Percentiles rank a stretch among this genome's conserved stretches.
phyloP scores from a whole-genome alignment of 2,888 invertebrate species.

The Ecdyonurus torrentis region DNA sequence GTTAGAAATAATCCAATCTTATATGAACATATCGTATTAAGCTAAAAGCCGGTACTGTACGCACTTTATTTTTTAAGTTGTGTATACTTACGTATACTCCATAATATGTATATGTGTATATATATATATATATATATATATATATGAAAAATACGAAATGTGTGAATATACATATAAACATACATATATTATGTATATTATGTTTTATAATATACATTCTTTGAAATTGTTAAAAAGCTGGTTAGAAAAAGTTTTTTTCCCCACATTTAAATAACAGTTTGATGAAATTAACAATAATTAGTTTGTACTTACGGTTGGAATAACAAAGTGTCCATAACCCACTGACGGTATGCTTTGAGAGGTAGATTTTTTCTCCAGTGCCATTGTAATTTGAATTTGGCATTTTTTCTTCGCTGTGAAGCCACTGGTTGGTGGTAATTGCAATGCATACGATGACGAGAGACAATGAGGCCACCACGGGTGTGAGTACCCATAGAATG shows the following conservation, averaged over 20 bases:
- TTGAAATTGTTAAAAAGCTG: no score
- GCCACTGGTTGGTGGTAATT: slow-evolving; percentile 67
- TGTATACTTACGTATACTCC: no score
- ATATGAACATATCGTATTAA: not conserved
- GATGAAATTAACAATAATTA: not conserved
- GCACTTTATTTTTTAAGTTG: no score
- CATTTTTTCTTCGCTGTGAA: slow-evolving; percentile 73
- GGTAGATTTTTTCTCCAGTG: slow-evolving; percentile 49
- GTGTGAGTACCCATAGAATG: slow-evolving; percentile 19
- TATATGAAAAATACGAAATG: not conserved
- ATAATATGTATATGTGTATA: no score
- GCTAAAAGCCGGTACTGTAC: no score
- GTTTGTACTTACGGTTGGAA: slow-evolving; percentile 50
- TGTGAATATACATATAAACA: not conserved
- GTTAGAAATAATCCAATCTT: no score
- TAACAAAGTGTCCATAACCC: slow-evolving; percentile 67
- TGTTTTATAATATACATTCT: not conserved
- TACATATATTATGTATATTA: no score
- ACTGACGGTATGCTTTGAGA: slow-evolving; percentile 59
- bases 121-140: no score
- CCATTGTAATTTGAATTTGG: slow-evolving; percentile 60
- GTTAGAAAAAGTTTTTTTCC: no score
- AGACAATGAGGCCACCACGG: slow-evolving; percentile 49
- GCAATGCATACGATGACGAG: slow-evolving; percentile 54
- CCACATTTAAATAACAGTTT: no score